A percentile compares a stretch with the other conserved stretches of the same genome.
phyloP scores from a whole-genome alignment of 2,888 invertebrate genomes.

The Fabriciana adippe region DNA sequence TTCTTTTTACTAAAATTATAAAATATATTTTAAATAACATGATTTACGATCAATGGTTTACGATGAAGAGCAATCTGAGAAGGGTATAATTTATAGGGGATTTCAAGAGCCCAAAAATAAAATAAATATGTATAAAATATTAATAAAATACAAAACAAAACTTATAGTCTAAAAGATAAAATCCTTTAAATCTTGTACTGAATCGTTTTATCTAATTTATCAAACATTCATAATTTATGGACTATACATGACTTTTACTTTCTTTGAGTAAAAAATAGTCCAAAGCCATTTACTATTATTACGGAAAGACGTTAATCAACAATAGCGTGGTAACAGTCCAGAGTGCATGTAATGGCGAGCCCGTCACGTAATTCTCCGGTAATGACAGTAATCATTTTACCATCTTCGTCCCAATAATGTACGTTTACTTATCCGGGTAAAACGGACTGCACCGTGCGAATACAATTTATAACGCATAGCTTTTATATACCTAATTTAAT shows the following conservation, averaged over 20 bases:
- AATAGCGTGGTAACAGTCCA: conserved; percentile 61
- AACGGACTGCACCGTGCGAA: conserved; percentile 57
- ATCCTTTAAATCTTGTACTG: too few species aligned
- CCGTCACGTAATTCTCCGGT: conserved; percentile 65
- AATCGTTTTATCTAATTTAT: too few species aligned
- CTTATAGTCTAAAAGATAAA: too few species aligned
- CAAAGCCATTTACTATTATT: conserved; percentile 44
- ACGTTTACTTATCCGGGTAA: conserved; percentile 54
- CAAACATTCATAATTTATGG: not conserved
- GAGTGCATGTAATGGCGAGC: conserved; percentile 61
- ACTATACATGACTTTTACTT: conserved; percentile 37
- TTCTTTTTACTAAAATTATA: too few species aligned
- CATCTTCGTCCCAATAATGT: conserved; percentile 72
- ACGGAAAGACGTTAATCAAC: conserved; percentile 49
- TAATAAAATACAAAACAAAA: too few species aligned
- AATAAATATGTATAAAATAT: too few species aligned
- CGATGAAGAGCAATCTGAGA: too few species aligned
- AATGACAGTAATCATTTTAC: conserved; percentile 80
- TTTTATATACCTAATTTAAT: conserved; percentile 48
- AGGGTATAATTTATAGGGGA: too few species aligned
- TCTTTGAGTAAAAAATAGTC: conserved; percentile 38
- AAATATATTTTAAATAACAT: too few species aligned
- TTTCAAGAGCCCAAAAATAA: too few species aligned
- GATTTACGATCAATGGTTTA: too few species aligned
- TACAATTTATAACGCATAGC: conserved; percentile 54